Percentiles rank a stretch among this genome's conserved stretches.
Conservation (phyloP, 2,113 vertebrate species). For the Melierax canorus region DNA sequence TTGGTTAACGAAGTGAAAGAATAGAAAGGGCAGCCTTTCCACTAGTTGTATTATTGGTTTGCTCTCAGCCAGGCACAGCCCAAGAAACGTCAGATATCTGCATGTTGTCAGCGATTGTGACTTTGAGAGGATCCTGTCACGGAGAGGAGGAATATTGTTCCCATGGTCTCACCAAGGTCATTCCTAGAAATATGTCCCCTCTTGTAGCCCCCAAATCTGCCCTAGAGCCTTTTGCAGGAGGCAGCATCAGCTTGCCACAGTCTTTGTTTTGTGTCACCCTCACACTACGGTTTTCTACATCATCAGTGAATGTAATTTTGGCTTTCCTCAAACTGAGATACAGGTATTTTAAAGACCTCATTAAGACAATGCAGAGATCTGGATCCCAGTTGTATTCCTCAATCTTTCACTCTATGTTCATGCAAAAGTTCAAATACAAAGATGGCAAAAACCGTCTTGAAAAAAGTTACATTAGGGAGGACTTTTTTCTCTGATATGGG, state of each 20-base stretch:
- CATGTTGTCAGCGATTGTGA: rapidly evolving
- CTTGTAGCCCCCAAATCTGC: background rate
- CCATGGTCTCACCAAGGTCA: background rate
- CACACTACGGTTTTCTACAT: background rate
- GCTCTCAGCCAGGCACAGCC: background rate
- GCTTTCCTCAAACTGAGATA: background rate
- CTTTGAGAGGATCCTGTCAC: background rate
- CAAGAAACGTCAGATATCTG: rapidly evolving
- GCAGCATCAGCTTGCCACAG: background rate
- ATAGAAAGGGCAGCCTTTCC: background rate
- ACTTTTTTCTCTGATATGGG: background rate
- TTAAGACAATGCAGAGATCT: background rate
- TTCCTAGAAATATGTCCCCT: background rate
- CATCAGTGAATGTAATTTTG: background rate
- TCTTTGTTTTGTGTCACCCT: background rate
- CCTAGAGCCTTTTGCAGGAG: background rate
- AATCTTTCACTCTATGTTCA: background rate
- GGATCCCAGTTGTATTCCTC: background rate
- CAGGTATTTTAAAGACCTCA: background rate
- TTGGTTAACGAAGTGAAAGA: background rate
- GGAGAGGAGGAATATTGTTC: background rate
- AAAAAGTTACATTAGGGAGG: background rate
- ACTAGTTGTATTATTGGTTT: background rate
- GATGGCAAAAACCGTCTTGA: background rate
- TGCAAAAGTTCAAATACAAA: background rate